Evolutionary conservation across 1,140 invertebrate species (phyloP), one percentile per base, ranked within the genome.

Genomic region (Drosophila subobscura): DNA sequence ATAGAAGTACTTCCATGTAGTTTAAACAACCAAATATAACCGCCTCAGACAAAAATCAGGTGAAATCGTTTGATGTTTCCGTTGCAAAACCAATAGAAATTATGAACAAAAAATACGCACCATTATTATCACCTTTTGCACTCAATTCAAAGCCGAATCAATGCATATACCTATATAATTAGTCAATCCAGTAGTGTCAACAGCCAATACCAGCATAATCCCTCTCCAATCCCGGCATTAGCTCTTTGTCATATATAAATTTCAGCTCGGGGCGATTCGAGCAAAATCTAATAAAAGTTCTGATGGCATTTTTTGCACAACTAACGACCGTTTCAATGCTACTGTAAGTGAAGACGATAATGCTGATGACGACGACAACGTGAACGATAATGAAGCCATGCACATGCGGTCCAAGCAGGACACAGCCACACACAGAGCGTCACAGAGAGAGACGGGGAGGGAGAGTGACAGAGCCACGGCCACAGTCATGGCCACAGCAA

Each of bases 331-430:
- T 53, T 58, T 51, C 44, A 67, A 42, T 61, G 66, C 50, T 64
- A 70, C 63, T 68, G 66, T 70, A 68, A 70, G 49, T 66, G 61
- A 75, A 53, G 61, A 55, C 61, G 50, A 61, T 47, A 64, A 71
- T 50, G 54, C 60, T 55, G 45, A 64, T 70, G 53, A 47, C 51
- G 44, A 56, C 67, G 47, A 22, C 25, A 29, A 22, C 53, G 51
- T 60, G 54, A 61, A 46, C 73, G 74, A 86, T 85, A 86, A 85
- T 86, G 77, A 86, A 85, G 77, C 72, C 68, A 67, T 77, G 68
- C 59, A 83, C 79, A 81, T 78, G 67, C 73, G 64, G 64, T 46
- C 16, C 56, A 8, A 67, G 12, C 55, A 46, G 16, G 16, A 33
- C 14, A 33, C 27, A 40, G 29, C 3, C 10, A 50, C 14, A 49